Percentiles rank a stretch among this genome's conserved stretches.
These are phyloP conservation scores for Elanus axillaris DNA, from an alignment of 2,113 vertebrate species.

Conservation along the genomic window DNA sequence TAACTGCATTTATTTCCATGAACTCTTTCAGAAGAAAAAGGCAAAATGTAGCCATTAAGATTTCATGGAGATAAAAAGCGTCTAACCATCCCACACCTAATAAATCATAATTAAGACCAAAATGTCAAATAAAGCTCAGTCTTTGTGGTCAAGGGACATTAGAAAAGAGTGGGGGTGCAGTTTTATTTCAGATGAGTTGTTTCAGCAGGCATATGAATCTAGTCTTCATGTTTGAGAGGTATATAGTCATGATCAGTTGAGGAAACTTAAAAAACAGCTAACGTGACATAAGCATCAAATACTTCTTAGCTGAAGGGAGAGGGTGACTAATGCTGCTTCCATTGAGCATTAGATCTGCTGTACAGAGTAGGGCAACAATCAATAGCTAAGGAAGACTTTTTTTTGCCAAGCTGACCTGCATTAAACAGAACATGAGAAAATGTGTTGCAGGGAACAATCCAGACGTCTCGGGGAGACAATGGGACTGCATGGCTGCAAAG, in stretches of 20 bases:
- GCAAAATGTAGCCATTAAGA: conserved; percentile 43
- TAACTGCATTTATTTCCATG: conserved; percentile 34
- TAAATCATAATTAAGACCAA: conserved; percentile 32
- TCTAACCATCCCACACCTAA: conserved; percentile 12
- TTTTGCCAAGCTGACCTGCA: neutral
- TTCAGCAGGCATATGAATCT: neutral
- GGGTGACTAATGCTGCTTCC: neutral
- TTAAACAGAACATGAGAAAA: neutral
- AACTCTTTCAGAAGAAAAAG: conserved; percentile 32
- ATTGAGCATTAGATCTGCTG: neutral
- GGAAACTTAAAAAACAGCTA: neutral
- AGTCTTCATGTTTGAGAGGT: neutral
- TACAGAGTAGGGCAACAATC: neutral
- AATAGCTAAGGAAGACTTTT: neutral
- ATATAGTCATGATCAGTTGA: neutral
- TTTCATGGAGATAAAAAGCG: conserved; percentile 14
- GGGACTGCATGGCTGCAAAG: neutral
- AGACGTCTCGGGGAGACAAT: neutral
- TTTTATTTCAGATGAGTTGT: neutral
- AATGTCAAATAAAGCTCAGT: conserved; percentile 1
- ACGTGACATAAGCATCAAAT: neutral
- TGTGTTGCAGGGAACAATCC: neutral
- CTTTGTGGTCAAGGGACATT: neutral
- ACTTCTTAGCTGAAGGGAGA: neutral
- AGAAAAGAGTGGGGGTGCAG: neutral